Base-by-base conservation (phyloP, 2,888 invertebrate species). In the Galerucella pusilla region DNA sequence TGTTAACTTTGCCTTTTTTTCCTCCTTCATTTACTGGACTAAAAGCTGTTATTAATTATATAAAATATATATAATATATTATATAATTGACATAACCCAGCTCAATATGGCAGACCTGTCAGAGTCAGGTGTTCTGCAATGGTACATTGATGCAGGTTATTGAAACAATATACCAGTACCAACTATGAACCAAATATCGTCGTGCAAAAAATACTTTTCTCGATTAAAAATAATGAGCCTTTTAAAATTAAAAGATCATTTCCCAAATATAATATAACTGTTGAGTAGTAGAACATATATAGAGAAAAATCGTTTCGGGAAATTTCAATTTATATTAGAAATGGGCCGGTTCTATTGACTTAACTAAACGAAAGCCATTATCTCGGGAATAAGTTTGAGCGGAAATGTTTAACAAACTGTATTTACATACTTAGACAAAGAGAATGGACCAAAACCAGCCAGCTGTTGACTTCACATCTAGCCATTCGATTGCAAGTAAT, bases 401-500 rank as follows among this genome's bases (percentile, higher is more conserved):
- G 69, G 45, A 64, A 76, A 76, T 71, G 73, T 75, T 72, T 69
- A 70, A 74, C 75, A 76, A 75, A 79, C 73, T 73, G 49, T 77
- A 75, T 76, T 76, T 76, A 76, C 76, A 76, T 77, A 77, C 72
- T 75, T 74, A 76, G 71, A 77, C 76, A 79, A 71, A 77, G 79
- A 71, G 75, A 77, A 78, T 75, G 73, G 74, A 52, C 78, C 59
- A 75, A 75, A 71, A 72, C 59, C 71, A 77, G 76, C 73, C 84
- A 83, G 83, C 82, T 84, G 84, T 82, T 80, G 78, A 78, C 78
- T 80, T 80, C 82, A 79, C 81, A 81, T 79, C 74, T 77, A 80
- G 79, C 83, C 81, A 85, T 85, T 83, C 83, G 81, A 83, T 83
- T 81, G 84, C 57, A 20, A 57, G 57, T 84, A 84, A 85, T 85